Percentiles rank a stretch among this genome's conserved stretches.
These are phyloP conservation scores for Polyodon spathula DNA, from an alignment of 2,113 vertebrate genomes.

Conservation along the genomic window DNA sequence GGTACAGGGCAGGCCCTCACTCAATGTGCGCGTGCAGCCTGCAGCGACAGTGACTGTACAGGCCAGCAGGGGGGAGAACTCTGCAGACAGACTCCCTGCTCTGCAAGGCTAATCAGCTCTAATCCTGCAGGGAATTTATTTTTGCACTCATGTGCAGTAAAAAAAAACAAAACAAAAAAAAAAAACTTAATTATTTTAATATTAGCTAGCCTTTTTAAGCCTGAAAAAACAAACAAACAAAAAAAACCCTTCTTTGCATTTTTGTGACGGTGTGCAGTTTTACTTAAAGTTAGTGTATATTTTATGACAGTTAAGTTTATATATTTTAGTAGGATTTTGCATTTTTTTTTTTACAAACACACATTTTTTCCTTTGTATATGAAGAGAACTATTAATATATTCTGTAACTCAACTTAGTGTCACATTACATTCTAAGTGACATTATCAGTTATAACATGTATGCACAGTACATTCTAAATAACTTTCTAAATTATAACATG, in stretches of 20 bases:
- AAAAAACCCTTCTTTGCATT: background rate
- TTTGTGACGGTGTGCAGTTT: background rate
- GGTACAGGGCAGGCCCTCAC: background rate
- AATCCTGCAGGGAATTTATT: constrained; percentile 21
- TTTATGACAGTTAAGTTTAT: no score
- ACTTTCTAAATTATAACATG: no score
- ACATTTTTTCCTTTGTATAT: no score
- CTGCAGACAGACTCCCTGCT: background rate
- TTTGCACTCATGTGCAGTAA: background rate
- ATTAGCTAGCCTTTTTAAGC: constrained; percentile 10
- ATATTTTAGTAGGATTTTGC: no score
- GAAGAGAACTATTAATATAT: no score
- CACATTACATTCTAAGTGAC: no score
- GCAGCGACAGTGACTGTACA: background rate
- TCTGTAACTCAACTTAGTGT: no score
- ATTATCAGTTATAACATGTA: no score
- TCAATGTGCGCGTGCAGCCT: background rate
- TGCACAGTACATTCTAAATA: no score
- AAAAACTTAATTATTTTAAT: constrained; percentile 18
- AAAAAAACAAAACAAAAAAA: background rate
- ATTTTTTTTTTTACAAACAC: no score
- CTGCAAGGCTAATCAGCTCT: constrained; percentile 18
- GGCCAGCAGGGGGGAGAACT: no score
- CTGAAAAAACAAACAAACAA: constrained; percentile 8
- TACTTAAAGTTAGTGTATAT: no score